Conservation (phyloP, 2,888 invertebrate species). For the Carpatolechia fugitivella region DNA sequence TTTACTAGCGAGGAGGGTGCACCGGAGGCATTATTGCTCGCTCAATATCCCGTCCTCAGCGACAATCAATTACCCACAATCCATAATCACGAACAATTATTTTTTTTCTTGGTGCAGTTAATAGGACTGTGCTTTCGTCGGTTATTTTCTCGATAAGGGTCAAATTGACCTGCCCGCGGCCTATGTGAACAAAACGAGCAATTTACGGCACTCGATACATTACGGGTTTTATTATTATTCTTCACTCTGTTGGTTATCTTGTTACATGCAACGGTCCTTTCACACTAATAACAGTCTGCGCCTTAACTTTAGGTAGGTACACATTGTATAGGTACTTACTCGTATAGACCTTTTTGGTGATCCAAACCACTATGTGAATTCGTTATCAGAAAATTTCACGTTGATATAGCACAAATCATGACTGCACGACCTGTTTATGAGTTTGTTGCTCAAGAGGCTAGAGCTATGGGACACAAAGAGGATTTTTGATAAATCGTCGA, state of each 20-base stretch:
- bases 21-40: conserved; percentile 19
- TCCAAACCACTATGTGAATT: conserved; percentile 17
- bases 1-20: conserved; percentile 29
- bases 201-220: conserved; percentile 61
- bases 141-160: conserved; percentile 74
- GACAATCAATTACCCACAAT: conserved; percentile 68
- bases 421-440: conserved; percentile 48
- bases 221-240: conserved; percentile 61
- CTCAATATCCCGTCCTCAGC: conserved; percentile 50
- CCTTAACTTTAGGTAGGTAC: conserved; percentile 27
- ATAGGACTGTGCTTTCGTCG: conserved; percentile 65
- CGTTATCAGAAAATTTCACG: conserved; percentile 25
- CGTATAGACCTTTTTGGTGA: conserved; percentile 22
- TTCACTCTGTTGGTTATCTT: conserved; percentile 53
- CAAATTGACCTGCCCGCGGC: conserved; percentile 68
- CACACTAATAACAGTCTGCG: conserved; percentile 43
- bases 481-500: conserved; percentile 69
- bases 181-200: conserved; percentile 65
- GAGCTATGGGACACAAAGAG: conserved; percentile 39
- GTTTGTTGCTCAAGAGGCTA: conserved; percentile 31
- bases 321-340: conserved; percentile 22
- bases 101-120: conserved; percentile 63
- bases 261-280: conserved; percentile 40
- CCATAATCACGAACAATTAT: conserved; percentile 71
- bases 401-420: conserved; percentile 27